Conservation (phyloP, 2,113 vertebrate species). For the Willisornis vidua region DNA sequence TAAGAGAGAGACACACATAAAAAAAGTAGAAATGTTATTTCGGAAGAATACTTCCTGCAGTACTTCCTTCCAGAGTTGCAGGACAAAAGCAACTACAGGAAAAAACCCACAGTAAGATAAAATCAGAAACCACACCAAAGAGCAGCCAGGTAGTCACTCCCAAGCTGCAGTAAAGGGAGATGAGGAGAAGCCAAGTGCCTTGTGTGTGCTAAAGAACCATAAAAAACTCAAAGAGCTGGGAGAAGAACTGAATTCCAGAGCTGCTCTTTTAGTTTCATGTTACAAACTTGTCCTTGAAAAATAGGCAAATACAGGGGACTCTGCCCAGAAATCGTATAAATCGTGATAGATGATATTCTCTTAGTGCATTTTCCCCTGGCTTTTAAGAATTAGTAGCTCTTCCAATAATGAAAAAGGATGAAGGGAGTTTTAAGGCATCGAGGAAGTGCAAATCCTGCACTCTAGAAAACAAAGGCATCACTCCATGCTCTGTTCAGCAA, state of each 20-base stretch:
- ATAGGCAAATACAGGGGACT: neutral
- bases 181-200: neutral
- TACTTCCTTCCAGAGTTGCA: neutral
- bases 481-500: neutral
- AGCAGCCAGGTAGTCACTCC: neutral
- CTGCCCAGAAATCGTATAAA: neutral
- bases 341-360: neutral
- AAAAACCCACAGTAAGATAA: neutral
- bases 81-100: constrained; percentile 18
- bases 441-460: neutral
- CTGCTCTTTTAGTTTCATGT: neutral
- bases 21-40: neutral
- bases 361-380: neutral
- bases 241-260: neutral
- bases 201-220: neutral
- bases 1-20: neutral
- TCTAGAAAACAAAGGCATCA: neutral
- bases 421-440: neutral
- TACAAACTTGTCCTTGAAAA: neutral
- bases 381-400: neutral
- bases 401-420: neutral
- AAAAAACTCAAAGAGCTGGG: neutral
- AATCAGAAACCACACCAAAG: neutral
- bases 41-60: constrained; percentile 9
- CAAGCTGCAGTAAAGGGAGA: neutral